Evolutionary conservation across 2,797 vertebrate genomes (phyloP).

Genomic region (Microctenopoma lineatum): DNA sequence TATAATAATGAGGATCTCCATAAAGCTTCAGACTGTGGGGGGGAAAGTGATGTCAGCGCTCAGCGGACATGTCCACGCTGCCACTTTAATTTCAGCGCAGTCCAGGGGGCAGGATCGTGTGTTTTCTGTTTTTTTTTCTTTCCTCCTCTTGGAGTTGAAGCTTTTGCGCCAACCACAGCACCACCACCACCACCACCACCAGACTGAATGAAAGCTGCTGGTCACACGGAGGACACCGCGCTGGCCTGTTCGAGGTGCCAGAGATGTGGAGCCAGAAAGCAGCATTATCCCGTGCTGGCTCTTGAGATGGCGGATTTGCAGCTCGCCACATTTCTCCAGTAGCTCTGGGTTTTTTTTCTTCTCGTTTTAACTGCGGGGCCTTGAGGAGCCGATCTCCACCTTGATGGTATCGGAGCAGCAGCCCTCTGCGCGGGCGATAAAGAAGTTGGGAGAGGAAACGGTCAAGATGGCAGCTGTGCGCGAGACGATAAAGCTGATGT

Average conservation of each 20-base stretch:
- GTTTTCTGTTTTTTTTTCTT: background rate
- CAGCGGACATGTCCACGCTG: constrained; percentile 61
- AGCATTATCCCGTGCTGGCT: background rate
- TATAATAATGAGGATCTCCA: no score
- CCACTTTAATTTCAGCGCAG: constrained; percentile 78
- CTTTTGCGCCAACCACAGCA: constrained; percentile 53
- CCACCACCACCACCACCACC: constrained; percentile 36
- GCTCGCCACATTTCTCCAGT: constrained; percentile 15
- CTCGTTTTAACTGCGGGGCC: constrained; percentile 38
- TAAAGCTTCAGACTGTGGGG: background rate
- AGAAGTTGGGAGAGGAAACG: constrained; percentile 83
- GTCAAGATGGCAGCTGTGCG: constrained; percentile 94
- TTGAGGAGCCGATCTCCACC: constrained; percentile 52
- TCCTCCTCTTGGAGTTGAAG: constrained; percentile 34
- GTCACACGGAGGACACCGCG: constrained; percentile 35
- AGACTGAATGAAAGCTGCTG: constrained; percentile 66
- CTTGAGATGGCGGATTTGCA: constrained; percentile 24
- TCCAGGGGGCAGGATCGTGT: constrained; percentile 71
- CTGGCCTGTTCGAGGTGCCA: constrained; percentile 27
- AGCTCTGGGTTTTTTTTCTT: background rate
- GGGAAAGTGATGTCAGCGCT: constrained; percentile 57
- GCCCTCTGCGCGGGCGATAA: constrained; percentile 75
- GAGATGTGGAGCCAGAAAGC: constrained; percentile 21
- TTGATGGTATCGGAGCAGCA: constrained; percentile 55
- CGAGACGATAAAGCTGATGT: constrained; percentile 78